phyloP scores from a whole-genome alignment of 2,113 vertebrate species.

The Oncorhynchus mykiss region DNA sequence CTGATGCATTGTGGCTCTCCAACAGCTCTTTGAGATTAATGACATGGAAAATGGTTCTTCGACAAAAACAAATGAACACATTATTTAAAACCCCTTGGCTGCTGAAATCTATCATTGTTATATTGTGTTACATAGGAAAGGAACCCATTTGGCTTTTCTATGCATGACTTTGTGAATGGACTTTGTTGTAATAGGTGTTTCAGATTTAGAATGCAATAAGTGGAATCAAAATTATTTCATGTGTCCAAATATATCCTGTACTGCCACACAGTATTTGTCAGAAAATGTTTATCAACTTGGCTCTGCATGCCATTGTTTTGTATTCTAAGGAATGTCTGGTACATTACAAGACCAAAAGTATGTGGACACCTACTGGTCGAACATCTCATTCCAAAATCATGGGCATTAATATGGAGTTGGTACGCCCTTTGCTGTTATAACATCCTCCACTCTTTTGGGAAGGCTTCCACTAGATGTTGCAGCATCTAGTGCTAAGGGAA shows the following conservation, averaged over 20 bases:
- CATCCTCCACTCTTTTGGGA: too few species aligned
- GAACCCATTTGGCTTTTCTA: background rate
- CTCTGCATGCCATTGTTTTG: background rate
- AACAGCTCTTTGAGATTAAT: background rate
- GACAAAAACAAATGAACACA: background rate
- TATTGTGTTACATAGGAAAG: background rate
- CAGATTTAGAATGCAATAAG: background rate
- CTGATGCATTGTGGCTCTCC: too few species aligned
- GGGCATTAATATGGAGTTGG: too few species aligned
- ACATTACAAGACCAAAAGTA: background rate
- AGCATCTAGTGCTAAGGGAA: too few species aligned
- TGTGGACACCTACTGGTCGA: too few species aligned
- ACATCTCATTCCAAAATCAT: too few species aligned
- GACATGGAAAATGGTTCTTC: background rate
- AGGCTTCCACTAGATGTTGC: too few species aligned
- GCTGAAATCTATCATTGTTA: background rate
- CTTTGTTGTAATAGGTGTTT: background rate
- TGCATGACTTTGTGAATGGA: background rate
- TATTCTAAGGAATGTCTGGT: background rate
- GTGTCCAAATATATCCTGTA: background rate
- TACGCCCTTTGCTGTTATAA: too few species aligned
- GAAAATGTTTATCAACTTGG: too few species aligned
- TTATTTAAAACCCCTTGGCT: background rate
- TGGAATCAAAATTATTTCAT: background rate
- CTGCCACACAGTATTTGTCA: background rate